A percentile compares a stretch with the other conserved stretches of the same genome.
These are phyloP conservation scores for Todiramphus saurophagus DNA, from an alignment of 2,113 vertebrate genomes.

Conservation along the genomic window DNA sequence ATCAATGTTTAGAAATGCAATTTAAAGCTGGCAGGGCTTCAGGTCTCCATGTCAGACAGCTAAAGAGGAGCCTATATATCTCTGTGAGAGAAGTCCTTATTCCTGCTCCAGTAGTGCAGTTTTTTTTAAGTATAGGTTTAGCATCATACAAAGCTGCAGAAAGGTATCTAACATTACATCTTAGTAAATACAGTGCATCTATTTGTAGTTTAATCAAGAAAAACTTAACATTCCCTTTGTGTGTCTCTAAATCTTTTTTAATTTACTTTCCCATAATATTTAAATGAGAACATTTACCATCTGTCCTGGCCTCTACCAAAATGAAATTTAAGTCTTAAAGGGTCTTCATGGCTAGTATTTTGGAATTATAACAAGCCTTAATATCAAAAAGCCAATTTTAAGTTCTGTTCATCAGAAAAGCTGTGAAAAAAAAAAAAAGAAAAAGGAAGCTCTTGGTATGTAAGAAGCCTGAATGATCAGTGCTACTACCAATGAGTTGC, in stretches of 20 bases:
- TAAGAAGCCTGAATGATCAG: not conserved
- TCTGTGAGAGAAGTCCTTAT: not conserved
- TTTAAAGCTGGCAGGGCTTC: constrained; percentile 69
- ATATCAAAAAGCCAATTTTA: not conserved
- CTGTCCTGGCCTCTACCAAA: not conserved
- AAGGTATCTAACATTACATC: not conserved
- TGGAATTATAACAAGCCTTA: not conserved
- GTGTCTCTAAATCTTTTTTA: not conserved
- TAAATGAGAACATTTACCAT: not conserved
- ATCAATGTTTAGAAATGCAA: constrained; percentile 75
- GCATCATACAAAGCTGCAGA: not conserved
- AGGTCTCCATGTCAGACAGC: constrained; percentile 62
- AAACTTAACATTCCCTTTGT: not conserved
- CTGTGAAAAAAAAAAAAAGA: not conserved
- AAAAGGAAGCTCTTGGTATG: not conserved
- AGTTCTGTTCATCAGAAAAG: not conserved
- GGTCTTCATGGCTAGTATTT: not conserved
- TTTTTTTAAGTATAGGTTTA: not conserved
- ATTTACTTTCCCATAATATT: not conserved
- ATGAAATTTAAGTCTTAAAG: not conserved
- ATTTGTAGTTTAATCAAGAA: not conserved
- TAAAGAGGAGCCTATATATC: constrained; percentile 50
- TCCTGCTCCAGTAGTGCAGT: not conserved
- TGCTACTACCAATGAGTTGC: not conserved
- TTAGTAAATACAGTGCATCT: not conserved